phyloP scores from a whole-genome alignment of 2,797 vertebrate species.

The Silurus lanzhouensis region DNA sequence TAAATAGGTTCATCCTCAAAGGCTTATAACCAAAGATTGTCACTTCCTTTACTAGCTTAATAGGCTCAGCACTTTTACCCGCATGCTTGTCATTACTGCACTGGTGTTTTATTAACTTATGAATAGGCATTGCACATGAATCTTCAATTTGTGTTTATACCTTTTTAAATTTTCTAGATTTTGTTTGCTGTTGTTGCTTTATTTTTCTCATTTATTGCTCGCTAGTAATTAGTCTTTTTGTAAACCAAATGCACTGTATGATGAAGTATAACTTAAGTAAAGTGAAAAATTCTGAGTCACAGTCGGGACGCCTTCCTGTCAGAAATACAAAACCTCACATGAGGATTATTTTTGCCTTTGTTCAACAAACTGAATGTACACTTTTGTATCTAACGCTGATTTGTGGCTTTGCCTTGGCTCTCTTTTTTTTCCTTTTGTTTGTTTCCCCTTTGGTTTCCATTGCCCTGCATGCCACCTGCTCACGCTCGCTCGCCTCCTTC shows the following conservation, averaged over 20 bases:
- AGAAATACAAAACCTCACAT: constrained; percentile 6
- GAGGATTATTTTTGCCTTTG: constrained; percentile 28
- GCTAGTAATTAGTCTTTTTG: background rate
- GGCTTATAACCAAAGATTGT: background rate
- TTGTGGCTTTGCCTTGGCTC: constrained; percentile 70
- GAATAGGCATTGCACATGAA: background rate
- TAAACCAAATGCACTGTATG: background rate
- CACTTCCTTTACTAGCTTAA: background rate
- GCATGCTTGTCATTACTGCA: background rate
- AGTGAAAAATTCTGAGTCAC: background rate
- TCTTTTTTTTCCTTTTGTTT: constrained; percentile 43
- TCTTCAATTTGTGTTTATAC: background rate
- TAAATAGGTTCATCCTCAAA: background rate
- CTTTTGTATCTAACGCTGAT: constrained; percentile 59
- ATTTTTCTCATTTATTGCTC: background rate
- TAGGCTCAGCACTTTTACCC: background rate
- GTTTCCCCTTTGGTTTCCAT: constrained; percentile 58
- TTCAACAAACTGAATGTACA: constrained; percentile 34
- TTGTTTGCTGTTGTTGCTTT: background rate
- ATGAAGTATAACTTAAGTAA: background rate
- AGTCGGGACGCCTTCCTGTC: background rate
- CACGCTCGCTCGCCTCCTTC: constrained; percentile 63
- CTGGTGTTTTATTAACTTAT: background rate
- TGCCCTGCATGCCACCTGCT: constrained; percentile 77
- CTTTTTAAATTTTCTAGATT: background rate